Evolutionary conservation across 2,888 invertebrate species (phyloP), one percentile per base, ranked within the genome.

Genomic region (Yponomeuta evonymella): DNA sequence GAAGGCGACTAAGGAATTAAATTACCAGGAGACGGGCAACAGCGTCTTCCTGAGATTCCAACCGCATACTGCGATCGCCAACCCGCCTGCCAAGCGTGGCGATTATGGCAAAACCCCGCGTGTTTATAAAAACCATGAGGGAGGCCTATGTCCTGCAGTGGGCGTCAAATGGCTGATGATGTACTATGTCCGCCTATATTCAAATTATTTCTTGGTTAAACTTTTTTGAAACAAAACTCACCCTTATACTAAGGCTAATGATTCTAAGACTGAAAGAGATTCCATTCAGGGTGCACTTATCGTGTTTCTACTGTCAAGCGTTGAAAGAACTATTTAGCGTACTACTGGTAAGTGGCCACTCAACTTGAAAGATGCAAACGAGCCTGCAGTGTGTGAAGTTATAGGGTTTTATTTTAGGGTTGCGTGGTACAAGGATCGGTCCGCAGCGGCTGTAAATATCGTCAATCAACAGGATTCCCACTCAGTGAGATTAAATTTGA

Each of bases 401-500:
- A 58, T 58, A 65, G 65, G 30, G 65, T 23, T 65, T 29, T 65
- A 65, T 23, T 63, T 8, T 43, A 65, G 30, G 33, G 30, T 29
- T 23, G 65, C 12, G 30, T 58, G 15, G 51, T 58, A 58, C 65
- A 29, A 69, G 48, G 11, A 69, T 70, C 74, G 72, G 71, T 70
- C 73, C 72, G 69, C 62, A 70, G 74, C 73, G 73, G 70, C 78
- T 80, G 81, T 83, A 81, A 83, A 83, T 84, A 83, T 85, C 82
- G 84, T 83, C 84, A 82, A 87, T 87, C 85, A 85, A 62, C 36
- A 64, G 30, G 79, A 73, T 72, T 74, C 73, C 76, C 79, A 87
- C 88, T 88, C 85, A 83, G 79, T 80, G 75, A 81, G 85, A 88
- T 89, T 88, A 87, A 83, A 85, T 86, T 86, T 85, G 85, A 86